Percentiles rank a stretch among this genome's conserved stretches.
These are phyloP conservation scores for Lamellibrachia luymesi DNA, from an alignment of 1,140 invertebrate species.

Conservation along the genomic window DNA sequence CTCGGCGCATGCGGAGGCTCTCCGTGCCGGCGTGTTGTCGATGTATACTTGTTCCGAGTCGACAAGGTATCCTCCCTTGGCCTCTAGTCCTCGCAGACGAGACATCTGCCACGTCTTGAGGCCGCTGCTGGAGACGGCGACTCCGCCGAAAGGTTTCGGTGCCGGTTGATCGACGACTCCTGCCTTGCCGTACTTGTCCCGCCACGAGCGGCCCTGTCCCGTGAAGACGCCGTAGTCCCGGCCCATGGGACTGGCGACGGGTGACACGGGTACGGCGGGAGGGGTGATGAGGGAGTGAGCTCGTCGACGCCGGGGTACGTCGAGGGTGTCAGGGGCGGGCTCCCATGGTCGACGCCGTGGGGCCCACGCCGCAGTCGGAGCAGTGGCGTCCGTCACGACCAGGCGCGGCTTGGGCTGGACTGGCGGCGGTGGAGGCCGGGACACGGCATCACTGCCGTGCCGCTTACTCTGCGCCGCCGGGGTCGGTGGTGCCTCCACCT, in stretches of 20 bases:
- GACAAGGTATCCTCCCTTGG: constrained; percentile 11
- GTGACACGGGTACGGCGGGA: background rate
- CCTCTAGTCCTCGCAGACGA: constrained; percentile 25
- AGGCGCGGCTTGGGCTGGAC: background rate
- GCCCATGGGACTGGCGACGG: background rate
- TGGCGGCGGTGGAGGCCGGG: no score
- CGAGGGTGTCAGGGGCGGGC: background rate
- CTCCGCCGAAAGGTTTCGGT: constrained; percentile 19
- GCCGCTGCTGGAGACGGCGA: constrained; percentile 9
- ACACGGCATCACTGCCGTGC: no score
- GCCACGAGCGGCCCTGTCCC: background rate
- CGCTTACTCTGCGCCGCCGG: background rate
- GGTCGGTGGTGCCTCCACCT: background rate
- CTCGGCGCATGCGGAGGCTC: background rate
- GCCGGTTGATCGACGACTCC: background rate
- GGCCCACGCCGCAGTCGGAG: background rate
- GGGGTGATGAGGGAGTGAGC: background rate
- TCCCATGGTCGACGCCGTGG: background rate
- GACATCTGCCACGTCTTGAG: constrained; percentile 26
- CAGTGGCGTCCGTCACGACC: background rate
- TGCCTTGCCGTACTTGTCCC: constrained; percentile 15
- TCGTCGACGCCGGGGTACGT: background rate
- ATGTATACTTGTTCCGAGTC: background rate
- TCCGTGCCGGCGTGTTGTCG: background rate
- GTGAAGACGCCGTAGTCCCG: background rate